Base-by-base conservation (phyloP, 2,888 invertebrate species). In the Patella pellucida region DNA sequence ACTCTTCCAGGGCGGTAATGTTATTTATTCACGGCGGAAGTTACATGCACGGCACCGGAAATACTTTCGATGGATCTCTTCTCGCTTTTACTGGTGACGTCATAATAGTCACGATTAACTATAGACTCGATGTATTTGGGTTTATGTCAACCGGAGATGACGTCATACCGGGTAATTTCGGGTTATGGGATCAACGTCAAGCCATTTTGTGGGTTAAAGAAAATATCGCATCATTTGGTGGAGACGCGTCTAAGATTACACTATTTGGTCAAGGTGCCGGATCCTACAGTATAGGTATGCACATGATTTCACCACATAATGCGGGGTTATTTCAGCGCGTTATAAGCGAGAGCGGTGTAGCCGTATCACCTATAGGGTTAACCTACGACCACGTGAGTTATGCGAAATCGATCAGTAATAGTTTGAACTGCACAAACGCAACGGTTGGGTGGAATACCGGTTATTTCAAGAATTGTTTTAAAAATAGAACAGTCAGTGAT, bases 221-320 rank as follows among this genome's bases (percentile, higher is more conserved):
- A 16, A 86, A 87, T 69, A 82, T 83, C 50, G 76, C 70, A 3
- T 71, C 78, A 1, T 85, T 86, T 72, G 81, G 81, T 69, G 85
- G 84, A 0, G 83, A 87, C 74, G 70, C 78, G 0, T 69, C 75
- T 23, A 76, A 68, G 12, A 79, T 87, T 1, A 84, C 86, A 2
- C 41, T 87, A 15, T 83, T 82, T 62, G 87, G 87, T n/a, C 81
- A 84, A 74, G 83, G 84, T 27, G 85, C 86, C 3, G 87, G 87
- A 1, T 83, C 81, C 2, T 76, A 78, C 7, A 81, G 82, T 76
- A 83, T 79, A 1, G 75, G 80, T 12, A 76, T 81, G 51, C 84
- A 85, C 11, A 78, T 82, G 4, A 16, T 84, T 16, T 81, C 81
- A 69, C 82, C 82, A 3, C 73, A 76, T 50, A 83, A 80, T 71